Evolutionary conservation across 2,113 vertebrate species (phyloP), one percentile per base, ranked within the genome.

Genomic region (Podarcis cretensis): DNA sequence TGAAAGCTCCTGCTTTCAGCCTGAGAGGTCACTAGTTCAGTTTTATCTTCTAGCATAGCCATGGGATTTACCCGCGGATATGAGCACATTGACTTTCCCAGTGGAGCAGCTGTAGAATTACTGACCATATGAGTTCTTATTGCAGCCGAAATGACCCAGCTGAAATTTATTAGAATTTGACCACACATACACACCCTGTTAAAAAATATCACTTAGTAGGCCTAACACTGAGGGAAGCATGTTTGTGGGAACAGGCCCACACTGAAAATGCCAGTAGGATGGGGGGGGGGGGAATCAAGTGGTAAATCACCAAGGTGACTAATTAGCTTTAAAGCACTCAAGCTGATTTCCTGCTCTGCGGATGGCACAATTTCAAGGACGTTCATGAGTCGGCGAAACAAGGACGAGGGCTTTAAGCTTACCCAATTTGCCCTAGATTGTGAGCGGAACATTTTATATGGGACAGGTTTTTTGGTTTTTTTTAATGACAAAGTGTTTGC

Each of bases 341-440:
- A 73, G 73, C 80, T 92, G 82, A 48, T 89, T 91, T 93, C 81
- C 86, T 88, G 71, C 87, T 80, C 83, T 90, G 78, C 66, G 9
- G 54, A 81, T 63, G 18, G 68, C 76, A 89, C 87, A 18, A 73
- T 85, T 93, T 91, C 73, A 90, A 92, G 81, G 32, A n/a, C 89
- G 86, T 94, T 89, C 91, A 76, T 9, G 83, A 68, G 89, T 84
- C 79, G 3, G 76, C 87, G 25, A 85, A 81, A 87, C 0, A 79
- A 66, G 92, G 69, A 75, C 76, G 0, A 74, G 81, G 63, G 85
- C 88, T 94, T 94, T 95, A 93, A 93, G 91, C 84, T 89, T 80
- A 91, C 71, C 43, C 78, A 83, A 91, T 90, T 82, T 59, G 20
- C 7, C 1, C 4, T 89, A 84, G 83, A 85, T 91, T 93, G 25